Conservation (phyloP, 2,113 vertebrate species). For the Mormyrus iriodes region DNA sequence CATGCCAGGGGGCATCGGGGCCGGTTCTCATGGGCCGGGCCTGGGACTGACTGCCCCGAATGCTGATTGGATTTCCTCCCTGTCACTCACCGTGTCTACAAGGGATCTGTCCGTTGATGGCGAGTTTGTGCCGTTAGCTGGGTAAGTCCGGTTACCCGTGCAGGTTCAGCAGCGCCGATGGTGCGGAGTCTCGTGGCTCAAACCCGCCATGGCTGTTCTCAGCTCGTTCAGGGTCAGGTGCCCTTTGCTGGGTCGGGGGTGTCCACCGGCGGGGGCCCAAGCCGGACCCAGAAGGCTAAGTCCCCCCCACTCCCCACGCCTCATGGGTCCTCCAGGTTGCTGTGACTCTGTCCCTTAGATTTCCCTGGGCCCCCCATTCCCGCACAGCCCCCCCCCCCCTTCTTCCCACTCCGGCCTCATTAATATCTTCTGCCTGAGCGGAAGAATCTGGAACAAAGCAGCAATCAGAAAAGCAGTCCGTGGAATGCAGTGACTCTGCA, state of each 20-base stretch:
- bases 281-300: background rate
- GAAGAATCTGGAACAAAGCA: slow-evolving; percentile 54
- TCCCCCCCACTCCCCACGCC: background rate
- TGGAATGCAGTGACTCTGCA: slow-evolving; percentile 56
- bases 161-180: background rate
- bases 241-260: too few species aligned
- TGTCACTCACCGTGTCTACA: background rate
- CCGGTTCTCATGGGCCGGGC: too few species aligned
- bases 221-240: too few species aligned
- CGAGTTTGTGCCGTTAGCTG: background rate
- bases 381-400: slow-evolving; percentile 29
- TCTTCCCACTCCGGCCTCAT: slow-evolving; percentile 36
- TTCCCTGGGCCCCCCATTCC: slow-evolving; percentile 26
- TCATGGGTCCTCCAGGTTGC: background rate
- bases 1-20: background rate
- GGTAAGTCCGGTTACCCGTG: background rate
- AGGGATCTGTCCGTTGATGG: background rate
- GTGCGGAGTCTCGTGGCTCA: background rate
- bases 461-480: slow-evolving; percentile 42
- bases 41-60: background rate
- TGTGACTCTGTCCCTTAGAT: slow-evolving; percentile 3
- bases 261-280: background rate
- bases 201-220: background rate
- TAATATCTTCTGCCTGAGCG: slow-evolving; percentile 59
- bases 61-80: background rate